Conservation (phyloP, 2,113 vertebrate genomes). For the Fukomys damarensis region DNA sequence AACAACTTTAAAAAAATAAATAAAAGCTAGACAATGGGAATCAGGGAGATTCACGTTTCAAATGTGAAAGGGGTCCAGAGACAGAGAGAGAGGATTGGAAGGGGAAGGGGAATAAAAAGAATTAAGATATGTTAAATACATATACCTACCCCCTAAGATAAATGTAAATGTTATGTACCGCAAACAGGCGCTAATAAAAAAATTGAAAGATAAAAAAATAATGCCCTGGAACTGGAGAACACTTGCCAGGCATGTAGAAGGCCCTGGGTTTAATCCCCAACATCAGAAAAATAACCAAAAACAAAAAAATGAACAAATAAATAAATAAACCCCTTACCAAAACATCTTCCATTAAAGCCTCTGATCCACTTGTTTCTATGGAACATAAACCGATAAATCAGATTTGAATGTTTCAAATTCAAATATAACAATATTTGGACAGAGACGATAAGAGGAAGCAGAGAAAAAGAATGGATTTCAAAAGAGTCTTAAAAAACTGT, state of each 20-base stretch:
- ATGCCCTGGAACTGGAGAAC: not conserved
- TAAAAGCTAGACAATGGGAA: not conserved
- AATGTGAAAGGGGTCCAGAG: not conserved
- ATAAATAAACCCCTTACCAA: not conserved
- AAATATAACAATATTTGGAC: not conserved
- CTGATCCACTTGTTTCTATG: not conserved
- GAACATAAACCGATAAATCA: not conserved
- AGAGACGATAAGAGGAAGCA: conserved; percentile 41
- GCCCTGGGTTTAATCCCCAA: too few relatives aligned
- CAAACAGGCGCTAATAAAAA: not conserved
- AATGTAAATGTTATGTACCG: not conserved
- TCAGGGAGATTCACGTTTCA: not conserved
- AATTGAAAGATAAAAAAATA: not conserved
- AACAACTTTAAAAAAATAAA: not conserved
- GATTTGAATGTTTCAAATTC: not conserved
- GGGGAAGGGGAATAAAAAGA: not conserved
- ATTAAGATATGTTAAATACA: not conserved
- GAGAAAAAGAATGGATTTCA: not conserved
- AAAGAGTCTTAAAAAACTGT: not conserved
- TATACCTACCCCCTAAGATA: not conserved
- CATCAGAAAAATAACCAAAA: accelerated
- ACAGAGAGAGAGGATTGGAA: not conserved
- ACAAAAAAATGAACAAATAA: not conserved
- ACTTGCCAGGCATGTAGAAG: not conserved
- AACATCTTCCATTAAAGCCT: not conserved